phyloP scores from a whole-genome alignment of 2,797 vertebrate genomes.

The Takifugu rubripes region DNA sequence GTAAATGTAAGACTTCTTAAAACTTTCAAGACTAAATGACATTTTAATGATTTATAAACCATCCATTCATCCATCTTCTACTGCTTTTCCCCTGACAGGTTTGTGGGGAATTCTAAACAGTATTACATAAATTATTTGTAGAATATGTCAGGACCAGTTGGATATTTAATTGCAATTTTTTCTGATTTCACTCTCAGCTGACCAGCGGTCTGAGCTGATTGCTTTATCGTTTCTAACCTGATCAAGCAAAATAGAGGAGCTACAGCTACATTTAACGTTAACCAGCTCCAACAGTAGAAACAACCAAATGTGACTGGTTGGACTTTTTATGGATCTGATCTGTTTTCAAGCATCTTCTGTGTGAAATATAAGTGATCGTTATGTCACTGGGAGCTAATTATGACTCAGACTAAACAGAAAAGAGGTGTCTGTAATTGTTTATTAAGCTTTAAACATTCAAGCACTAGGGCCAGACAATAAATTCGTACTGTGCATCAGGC shows the following conservation, averaged over 20 bases:
- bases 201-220: constrained; percentile 26
- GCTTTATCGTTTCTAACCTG: not conserved
- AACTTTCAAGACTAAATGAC: too few relatives aligned
- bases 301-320: not conserved
- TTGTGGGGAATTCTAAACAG: too few relatives aligned
- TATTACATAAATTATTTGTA: too few relatives aligned
- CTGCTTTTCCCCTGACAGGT: not conserved
- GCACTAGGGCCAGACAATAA: constrained; percentile 5
- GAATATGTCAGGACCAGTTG: too few relatives aligned
- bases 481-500: constrained; percentile 11
- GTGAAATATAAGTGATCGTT: constrained; percentile 4
- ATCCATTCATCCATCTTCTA: too few relatives aligned
- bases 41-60: too few relatives aligned
- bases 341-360: not conserved
- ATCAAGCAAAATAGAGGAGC: constrained; percentile 27
- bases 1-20: too few relatives aligned
- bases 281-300: not conserved
- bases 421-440: constrained; percentile 31
- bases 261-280: constrained; percentile 6
- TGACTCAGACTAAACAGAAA: constrained; percentile 3
- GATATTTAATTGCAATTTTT: too few relatives aligned
- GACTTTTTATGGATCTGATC: not conserved
- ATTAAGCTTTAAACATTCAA: constrained; percentile 37
- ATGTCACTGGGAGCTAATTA: not conserved
- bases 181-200: constrained; percentile 38